Conservation (phyloP, 92 coral and sea anemone species). For the Zoanthus solanderi region DNA sequence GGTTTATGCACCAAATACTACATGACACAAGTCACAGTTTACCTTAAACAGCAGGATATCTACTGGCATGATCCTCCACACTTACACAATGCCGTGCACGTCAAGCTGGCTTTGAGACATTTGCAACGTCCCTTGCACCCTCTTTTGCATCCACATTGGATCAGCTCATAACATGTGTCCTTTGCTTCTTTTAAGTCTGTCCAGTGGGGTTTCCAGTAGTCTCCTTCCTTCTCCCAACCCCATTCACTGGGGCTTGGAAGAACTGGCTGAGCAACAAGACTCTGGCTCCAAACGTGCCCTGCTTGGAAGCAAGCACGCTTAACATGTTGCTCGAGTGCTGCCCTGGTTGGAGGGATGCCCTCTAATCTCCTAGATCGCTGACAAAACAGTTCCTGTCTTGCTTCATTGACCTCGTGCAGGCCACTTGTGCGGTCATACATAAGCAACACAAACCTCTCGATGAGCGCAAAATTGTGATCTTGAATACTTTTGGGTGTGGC, state of each 20-base stretch:
- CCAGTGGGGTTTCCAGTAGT: conserved; percentile 28
- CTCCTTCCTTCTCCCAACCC: conserved; percentile 20
- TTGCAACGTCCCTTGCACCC: conserved; percentile 22
- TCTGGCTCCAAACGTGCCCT: conserved; percentile 41
- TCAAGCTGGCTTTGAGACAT: background rate
- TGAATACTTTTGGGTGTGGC: conserved; percentile 24
- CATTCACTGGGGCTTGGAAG: conserved; percentile 18
- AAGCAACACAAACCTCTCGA: conserved; percentile 46
- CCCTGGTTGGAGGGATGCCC: conserved; percentile 34
- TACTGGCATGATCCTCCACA: no score
- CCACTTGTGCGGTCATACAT: conserved; percentile 57
- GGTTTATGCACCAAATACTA: no score
- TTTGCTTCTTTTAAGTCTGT: conserved; percentile 35
- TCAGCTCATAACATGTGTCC: conserved; percentile 35
- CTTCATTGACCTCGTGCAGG: conserved; percentile 48
- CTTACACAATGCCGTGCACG: conserved; percentile 33
- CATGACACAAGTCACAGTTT: no score
- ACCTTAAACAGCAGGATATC: no score
- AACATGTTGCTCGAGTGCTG: background rate
- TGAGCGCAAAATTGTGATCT: background rate
- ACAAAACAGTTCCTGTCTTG: conserved; percentile 50
- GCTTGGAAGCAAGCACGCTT: conserved; percentile 15
- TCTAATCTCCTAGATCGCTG: conserved; percentile 41
- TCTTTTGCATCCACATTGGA: conserved; percentile 33
- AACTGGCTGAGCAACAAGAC: conserved; percentile 8